Evolutionary conservation across 2,113 vertebrate genomes (phyloP).

Genomic region (Pagrus major): DNA sequence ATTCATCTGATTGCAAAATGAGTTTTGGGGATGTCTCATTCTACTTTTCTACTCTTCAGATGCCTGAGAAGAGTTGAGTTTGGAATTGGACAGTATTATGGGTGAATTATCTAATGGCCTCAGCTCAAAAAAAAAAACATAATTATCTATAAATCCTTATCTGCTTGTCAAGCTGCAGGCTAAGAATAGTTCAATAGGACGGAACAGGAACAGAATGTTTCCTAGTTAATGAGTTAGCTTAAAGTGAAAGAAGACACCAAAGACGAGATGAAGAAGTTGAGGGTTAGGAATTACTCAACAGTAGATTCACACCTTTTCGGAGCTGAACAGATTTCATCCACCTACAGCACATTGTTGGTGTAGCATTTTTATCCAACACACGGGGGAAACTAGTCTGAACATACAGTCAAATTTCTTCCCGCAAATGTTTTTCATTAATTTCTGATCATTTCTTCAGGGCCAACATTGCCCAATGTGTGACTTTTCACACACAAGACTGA

Average conservation of each 20-base stretch:
- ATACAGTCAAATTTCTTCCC: background rate
- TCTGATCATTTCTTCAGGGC: background rate
- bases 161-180: background rate
- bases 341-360: background rate
- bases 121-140: background rate
- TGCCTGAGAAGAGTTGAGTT: no score
- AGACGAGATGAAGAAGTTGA: background rate
- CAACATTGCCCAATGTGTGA: background rate
- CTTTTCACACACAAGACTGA: background rate
- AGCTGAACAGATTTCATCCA: background rate
- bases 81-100: no score
- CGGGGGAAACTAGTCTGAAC: background rate
- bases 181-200: background rate
- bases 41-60: no score
- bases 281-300: no score
- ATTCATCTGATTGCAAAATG: background rate
- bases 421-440: background rate
- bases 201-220: no score
- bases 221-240: background rate
- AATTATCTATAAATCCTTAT: background rate
- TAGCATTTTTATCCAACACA: background rate
- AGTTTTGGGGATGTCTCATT: background rate
- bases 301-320: no score
- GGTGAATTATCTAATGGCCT: background rate
- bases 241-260: background rate